Base-by-base conservation (phyloP, 2,797 vertebrate genomes). In the Gallirallus australis region DNA sequence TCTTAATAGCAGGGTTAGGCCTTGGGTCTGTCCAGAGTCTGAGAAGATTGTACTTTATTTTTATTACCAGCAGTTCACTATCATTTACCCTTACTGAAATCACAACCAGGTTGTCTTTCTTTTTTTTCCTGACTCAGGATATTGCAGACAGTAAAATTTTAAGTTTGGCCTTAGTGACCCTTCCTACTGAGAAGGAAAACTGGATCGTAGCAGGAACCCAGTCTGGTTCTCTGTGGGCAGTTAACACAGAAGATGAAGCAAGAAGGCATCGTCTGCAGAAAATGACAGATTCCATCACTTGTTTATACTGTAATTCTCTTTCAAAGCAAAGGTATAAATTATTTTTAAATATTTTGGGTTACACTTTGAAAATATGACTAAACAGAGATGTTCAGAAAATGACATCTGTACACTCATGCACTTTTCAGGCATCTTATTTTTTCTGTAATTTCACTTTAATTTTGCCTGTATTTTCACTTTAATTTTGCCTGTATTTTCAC, bases 191-290 rank as follows among this genome's bases (percentile, higher is more conserved):
- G 91, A 93, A 97, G 53, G 98, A 98, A 78, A 98, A 99, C 86
- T 99, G 99, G 99, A 96, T 99, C 90, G 98, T 99, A 75, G 99
- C 98, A 19, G 99, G 99, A 42, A 99, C 99, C 4, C 99, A 99
- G 96, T 98, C 98, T 23, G 99, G 99, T 31, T 98, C 98, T 53
- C 96, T 99, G 23, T 97, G 99, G 90, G 98, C 98, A 64, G 61
- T 99, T 87, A 98, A 97, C 82, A 97, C 98, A 3, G 96, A 94
- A 82, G 98, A 99, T 57, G 73, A 90, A 68, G 97, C 96, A 9
- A 95, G 87, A 33, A 98, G 97, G 69, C 99, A 99, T 88, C 96
- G 78, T 47, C 98, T 99, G 66, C 98, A 99, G 97, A 98, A 98
- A 45, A 99, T 99, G 97, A 97, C 97, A 0, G 99, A 99, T 72